Conservation (phyloP, 2,797 vertebrate species). For the Alauda arvensis region DNA sequence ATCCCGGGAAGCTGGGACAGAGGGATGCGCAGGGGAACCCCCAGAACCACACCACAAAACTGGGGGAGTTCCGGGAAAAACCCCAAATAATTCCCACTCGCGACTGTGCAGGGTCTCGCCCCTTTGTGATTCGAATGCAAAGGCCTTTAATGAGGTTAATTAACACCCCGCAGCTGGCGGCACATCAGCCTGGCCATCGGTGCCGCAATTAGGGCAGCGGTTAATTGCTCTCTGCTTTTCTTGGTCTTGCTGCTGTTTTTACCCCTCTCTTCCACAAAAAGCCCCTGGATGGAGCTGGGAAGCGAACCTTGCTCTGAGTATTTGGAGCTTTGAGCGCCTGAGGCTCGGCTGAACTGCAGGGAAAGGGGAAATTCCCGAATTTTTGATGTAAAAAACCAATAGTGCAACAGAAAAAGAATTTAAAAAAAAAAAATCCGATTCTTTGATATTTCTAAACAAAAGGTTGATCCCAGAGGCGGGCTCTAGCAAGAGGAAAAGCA, state of each 20-base stretch:
- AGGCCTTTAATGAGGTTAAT: conserved; percentile 11
- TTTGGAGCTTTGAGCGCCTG: not conserved
- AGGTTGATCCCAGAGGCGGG: not conserved
- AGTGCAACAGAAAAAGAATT: not conserved
- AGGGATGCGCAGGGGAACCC: not conserved
- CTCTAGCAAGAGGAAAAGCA: not conserved
- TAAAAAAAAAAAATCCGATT: not conserved
- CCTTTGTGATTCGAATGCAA: not conserved
- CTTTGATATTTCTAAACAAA: not conserved
- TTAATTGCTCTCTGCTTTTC: not conserved
- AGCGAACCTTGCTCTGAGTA: fast-evolving
- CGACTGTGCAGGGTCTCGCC: not conserved
- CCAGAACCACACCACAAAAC: fast-evolving
- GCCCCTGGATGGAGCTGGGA: not conserved
- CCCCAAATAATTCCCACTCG: not conserved
- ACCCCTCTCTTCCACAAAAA: not conserved
- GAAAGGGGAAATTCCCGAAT: not conserved
- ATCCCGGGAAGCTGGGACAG: not conserved
- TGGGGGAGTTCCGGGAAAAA: not conserved
- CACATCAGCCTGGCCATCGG: not conserved
- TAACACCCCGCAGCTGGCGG: not conserved
- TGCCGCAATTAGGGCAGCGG: not conserved
- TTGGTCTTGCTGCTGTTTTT: not conserved
- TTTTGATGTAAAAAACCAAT: not conserved
- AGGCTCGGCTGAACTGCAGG: not conserved